phyloP scores from a whole-genome alignment of 2,797 vertebrate species.

The Melanotaenia trifasciata region DNA sequence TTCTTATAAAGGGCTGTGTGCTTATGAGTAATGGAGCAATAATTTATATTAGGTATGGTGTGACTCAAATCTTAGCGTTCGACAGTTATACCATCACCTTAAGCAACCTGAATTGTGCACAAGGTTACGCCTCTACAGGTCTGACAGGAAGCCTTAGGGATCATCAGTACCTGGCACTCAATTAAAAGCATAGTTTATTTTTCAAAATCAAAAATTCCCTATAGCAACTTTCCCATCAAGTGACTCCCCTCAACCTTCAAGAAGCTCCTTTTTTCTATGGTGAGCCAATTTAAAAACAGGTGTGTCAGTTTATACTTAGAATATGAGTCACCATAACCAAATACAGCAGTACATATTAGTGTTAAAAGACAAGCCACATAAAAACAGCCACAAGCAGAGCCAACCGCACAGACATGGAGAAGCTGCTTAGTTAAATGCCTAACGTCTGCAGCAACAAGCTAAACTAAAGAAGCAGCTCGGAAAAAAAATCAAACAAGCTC shows the following conservation, averaged over 20 bases:
- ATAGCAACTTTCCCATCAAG: not conserved
- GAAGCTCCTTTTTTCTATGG: not conserved
- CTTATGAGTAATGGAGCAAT: not conserved
- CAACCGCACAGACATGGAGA: not conserved
- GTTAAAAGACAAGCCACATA: not conserved
- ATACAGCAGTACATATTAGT: not conserved
- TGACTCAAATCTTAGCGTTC: conserved; percentile 1
- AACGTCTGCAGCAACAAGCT: not conserved
- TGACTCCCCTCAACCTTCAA: not conserved
- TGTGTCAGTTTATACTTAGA: not conserved
- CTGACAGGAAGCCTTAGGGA: not conserved
- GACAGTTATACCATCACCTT: not conserved
- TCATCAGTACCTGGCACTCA: not conserved
- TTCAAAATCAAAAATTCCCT: not conserved
- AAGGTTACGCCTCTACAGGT: not conserved
- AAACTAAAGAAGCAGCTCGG: not conserved
- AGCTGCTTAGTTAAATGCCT: not conserved
- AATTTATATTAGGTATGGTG: not conserved
- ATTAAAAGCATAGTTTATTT: not conserved
- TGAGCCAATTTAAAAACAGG: not conserved
- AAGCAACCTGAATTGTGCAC: not conserved
- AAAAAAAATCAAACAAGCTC: not conserved
- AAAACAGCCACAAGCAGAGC: not conserved
- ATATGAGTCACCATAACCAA: not conserved
- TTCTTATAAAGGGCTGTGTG: conserved; percentile 21